Evolutionary conservation across 2,113 vertebrate species (phyloP), one percentile per base, ranked within the genome.

Genomic region (Syngnathus typhle): DNA sequence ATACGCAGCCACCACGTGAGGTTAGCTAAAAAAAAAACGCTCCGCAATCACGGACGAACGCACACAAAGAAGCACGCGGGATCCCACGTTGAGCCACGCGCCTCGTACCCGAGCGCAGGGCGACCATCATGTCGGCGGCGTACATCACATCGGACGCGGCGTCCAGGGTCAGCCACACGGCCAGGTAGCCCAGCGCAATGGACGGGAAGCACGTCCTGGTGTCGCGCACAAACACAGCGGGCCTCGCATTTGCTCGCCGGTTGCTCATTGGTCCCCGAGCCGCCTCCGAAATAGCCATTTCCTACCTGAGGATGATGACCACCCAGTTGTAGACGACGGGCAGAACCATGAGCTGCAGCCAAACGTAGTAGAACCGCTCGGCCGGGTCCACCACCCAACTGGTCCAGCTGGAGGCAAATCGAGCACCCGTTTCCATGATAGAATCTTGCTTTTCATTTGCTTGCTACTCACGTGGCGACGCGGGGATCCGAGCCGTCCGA

Each of bases 321-420:
- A 95, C 89, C 88, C 92, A 92, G 85, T 97, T 97, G 88, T 97
- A 98, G 70, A 94, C 80, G 43, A 98, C 67, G 36, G 95, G 94
- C 9, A 92, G 73, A 55, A 86, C 89, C 93, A 95, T 94, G 1
- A 92, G 60, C 73, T 92, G 91, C 36, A 96, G 85, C 95, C 96
- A 98, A 21, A 86, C 23, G 49, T 94, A 95, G 74, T 96, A 95
- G 79, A 89, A 88, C 15, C 92, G 90, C 0, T 93, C 93, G 0
- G 94, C 90, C 0, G 96, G 95, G 82, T 98, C 94, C 52, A 96
- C 77, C 19, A 81, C 72, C 88, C 83, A 88, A 6, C 89, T 82
- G 23, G 6, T 89, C 90, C 85, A 90, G 19, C 89, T 92, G 62
- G 55, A 6, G 51, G 16, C 64, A 44, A 70, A 12, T 32, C 27